Percentiles rank a stretch among this genome's conserved stretches.
Evolutionary conservation across 1,140 invertebrate genomes (phyloP).

Genomic region (Lethrus apterus): DNA sequence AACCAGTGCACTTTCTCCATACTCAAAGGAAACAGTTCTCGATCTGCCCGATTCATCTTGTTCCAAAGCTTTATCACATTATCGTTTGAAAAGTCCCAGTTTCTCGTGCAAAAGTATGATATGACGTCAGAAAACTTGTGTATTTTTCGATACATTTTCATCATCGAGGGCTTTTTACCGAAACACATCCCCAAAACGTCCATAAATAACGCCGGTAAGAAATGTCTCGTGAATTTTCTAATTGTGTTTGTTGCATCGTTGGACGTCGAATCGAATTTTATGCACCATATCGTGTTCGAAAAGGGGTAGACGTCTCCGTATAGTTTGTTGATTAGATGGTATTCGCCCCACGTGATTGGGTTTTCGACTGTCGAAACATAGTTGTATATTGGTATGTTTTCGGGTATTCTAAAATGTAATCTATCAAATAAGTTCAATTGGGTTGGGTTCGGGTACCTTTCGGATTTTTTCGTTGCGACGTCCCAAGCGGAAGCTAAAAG

Average conservation of each 20-base stretch:
- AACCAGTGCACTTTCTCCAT: conserved; percentile 57
- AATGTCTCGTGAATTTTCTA: conserved; percentile 47
- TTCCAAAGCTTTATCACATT: conserved; percentile 55
- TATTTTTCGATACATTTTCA: conserved; percentile 66
- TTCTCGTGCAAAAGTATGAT: conserved; percentile 62
- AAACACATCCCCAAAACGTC: conserved; percentile 47
- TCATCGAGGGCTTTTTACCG: conserved; percentile 57
- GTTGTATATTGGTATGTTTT: conserved; percentile 60
- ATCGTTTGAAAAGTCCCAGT: conserved; percentile 64
- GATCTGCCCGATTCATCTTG: conserved; percentile 50
- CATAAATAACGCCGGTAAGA: conserved; percentile 52
- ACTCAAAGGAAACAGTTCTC: conserved; percentile 58
- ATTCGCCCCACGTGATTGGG: conserved; percentile 59
- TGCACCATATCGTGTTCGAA: conserved; percentile 50
- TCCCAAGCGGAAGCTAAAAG: conserved; percentile 66
- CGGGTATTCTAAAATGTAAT: conserved; percentile 36
- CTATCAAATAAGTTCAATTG: not conserved
- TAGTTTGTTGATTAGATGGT: conserved; percentile 44
- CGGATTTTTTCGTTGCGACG: conserved; percentile 39
- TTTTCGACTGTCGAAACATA: conserved; percentile 62
- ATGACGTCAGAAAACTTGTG: conserved; percentile 62
- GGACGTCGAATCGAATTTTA: conserved; percentile 45
- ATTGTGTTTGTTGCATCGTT: conserved; percentile 36
- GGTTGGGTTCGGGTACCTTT: conserved; percentile 8
- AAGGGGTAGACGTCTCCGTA: conserved; percentile 47